Conservation (phyloP, 1,140 invertebrate species). For the Octopus bimaculoides region DNA sequence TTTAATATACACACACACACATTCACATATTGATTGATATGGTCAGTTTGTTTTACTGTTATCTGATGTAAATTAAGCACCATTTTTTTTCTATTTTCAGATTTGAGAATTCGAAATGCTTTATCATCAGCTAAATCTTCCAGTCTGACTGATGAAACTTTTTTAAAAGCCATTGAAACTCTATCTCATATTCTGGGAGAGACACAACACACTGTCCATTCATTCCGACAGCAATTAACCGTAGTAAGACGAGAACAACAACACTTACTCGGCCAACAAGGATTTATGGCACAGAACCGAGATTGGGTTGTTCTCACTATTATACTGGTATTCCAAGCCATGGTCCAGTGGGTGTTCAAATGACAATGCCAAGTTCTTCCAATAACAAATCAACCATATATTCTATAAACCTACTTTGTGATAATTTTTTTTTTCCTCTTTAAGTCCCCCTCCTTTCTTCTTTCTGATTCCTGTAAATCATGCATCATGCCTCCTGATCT, state of each 20-base stretch:
- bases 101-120: slow-evolving; percentile 26
- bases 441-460: neutral
- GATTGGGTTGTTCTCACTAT: slow-evolving; percentile 43
- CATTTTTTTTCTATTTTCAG: slow-evolving; percentile 18
- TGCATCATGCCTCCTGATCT: neutral
- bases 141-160: slow-evolving; percentile 30
- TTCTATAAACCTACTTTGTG: neutral
- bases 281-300: slow-evolving; percentile 14
- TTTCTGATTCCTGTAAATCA: neutral
- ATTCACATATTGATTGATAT: neutral
- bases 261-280: neutral
- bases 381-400: neutral
- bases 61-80: neutral
- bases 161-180: slow-evolving; percentile 35
- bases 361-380: slow-evolving; percentile 6
- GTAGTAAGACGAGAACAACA: slow-evolving; percentile 14
- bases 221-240: slow-evolving; percentile 33
- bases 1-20: neutral
- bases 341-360: slow-evolving; percentile 45
- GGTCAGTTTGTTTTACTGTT: neutral
- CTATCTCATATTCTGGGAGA: slow-evolving; percentile 37
- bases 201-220: slow-evolving; percentile 28
- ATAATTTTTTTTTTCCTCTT: neutral
- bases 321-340: slow-evolving; percentile 40
- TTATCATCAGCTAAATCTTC: slow-evolving; percentile 20